Conservation (phyloP, 2,888 invertebrate genomes). For the Stenurella melanura region DNA sequence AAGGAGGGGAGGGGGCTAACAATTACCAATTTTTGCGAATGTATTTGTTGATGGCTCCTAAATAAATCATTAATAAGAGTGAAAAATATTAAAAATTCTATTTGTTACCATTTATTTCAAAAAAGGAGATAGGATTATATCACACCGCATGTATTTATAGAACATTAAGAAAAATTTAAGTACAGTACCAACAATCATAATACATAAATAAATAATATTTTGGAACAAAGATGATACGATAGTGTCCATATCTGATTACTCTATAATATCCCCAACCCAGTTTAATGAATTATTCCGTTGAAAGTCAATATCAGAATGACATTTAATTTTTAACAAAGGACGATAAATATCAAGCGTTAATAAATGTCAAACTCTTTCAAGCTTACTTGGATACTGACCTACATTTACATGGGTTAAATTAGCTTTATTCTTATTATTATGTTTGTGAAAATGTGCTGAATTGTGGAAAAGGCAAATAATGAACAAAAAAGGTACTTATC, state of each 20-base stretch:
- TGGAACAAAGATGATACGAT: not conserved
- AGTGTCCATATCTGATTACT: not conserved
- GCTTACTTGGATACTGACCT: not conserved
- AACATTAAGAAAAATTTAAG: too few relatives aligned
- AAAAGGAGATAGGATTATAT: too few relatives aligned
- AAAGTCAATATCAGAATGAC: constrained; percentile 25
- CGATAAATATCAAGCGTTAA: constrained; percentile 5
- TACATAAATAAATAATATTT: too few relatives aligned
- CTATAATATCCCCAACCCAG: not conserved
- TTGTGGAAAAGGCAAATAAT: not conserved
- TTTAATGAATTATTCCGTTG: not conserved
- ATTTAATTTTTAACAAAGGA: constrained; percentile 19
- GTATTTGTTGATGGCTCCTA: too few relatives aligned
- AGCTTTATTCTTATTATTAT: not conserved
- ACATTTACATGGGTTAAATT: not conserved
- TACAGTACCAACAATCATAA: too few relatives aligned
- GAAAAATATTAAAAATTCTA: too few relatives aligned
- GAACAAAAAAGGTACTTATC: not conserved
- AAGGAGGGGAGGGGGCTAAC: too few relatives aligned
- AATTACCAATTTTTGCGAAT: too few relatives aligned
- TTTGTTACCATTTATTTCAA: too few relatives aligned
- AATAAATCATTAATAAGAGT: too few relatives aligned
- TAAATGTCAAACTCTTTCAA: constrained; percentile 30
- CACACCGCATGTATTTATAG: too few relatives aligned
- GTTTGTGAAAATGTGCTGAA: not conserved